These are phyloP conservation scores for Ischnura elegans DNA, from an alignment of 2,888 invertebrate species.

Conservation along the genomic window DNA sequence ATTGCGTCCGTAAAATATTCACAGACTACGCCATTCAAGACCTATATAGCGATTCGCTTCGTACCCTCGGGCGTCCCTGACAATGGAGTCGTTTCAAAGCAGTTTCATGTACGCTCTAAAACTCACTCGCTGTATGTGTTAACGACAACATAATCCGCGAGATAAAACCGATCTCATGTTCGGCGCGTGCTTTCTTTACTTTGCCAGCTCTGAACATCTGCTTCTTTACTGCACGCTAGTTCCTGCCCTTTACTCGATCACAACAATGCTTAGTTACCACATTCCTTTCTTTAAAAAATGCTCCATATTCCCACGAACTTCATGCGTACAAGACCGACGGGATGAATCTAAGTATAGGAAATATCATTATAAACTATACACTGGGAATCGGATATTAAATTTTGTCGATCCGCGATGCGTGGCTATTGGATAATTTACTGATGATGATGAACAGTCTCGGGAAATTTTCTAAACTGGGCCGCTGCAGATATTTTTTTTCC, in stretches of 20 bases:
- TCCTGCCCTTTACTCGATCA: not conserved
- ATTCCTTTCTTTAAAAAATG: no score
- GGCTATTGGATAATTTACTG: no score
- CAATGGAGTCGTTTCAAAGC: constrained; percentile 21
- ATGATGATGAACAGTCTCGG: no score
- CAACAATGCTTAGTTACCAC: no score
- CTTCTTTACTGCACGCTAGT: not conserved
- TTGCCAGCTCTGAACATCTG: not conserved
- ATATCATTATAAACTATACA: no score
- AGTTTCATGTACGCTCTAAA: constrained; percentile 3
- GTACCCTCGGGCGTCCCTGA: not conserved
- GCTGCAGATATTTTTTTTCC: no score
- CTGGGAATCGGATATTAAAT: no score
- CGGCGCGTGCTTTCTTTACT: not conserved
- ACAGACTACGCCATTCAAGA: not conserved
- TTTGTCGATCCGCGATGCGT: no score
- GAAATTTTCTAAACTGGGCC: no score
- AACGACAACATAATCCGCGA: not conserved
- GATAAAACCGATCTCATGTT: constrained; percentile 29
- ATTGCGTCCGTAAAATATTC: constrained; percentile 7
- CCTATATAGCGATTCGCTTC: not conserved
- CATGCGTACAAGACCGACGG: no score
- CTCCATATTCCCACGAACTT: no score
- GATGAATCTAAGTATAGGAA: no score
- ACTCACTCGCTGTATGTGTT: not conserved